Evolutionary conservation across 2,888 invertebrate genomes (phyloP), one percentile per base, ranked within the genome.

Genomic region (Macrophya alboannulata): DNA sequence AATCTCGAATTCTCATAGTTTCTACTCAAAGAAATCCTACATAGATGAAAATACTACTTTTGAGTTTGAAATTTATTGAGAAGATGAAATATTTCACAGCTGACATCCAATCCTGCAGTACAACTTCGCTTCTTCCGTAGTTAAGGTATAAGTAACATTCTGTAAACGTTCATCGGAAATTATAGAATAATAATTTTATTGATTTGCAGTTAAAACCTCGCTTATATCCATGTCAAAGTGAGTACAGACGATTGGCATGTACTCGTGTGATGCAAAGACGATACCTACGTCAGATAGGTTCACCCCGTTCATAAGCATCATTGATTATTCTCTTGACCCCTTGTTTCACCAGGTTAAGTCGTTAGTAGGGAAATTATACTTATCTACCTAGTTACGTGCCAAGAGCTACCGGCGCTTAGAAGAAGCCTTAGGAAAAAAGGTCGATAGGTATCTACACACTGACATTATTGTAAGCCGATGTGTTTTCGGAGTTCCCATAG

Each of bases 261-360:
- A 43, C n/a, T 45, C 21, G 21, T 43, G n/a, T 10, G 72, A 45
- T 74, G 45, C 12, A 25, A 21, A 74, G 43, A 71, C 71, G 71
- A 71, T 37, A 71, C 31, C 1, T 31, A 31, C 40, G 40, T 31
- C 72, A 21, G 72, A 74, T 74, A 15, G 25, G 43, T 74, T 74
- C 15, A 43, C 62, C 62, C 62, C 79, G 37, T 25, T 51, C 59
- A 62, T 88, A 89, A 88, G 89, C 88, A 87, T 88, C 88, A 91
- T 91, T 89, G 90, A 90, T 91, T 91, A 90, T 90, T 89, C 90
- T 88, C 90, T 90, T 88, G 89, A 86, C 88, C 89, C 88, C 88
- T 90, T 88, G 87, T 90, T 89, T 88, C 87, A 86, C 85, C 85
- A 79, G 84, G 77, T 79, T 83, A 59, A 81, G 81, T 62, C 62